Percentiles rank a stretch among this genome's conserved stretches.
These are phyloP conservation scores for Enoplosus armatus DNA, from an alignment of 2,797 vertebrate species.

Conservation along the genomic window DNA sequence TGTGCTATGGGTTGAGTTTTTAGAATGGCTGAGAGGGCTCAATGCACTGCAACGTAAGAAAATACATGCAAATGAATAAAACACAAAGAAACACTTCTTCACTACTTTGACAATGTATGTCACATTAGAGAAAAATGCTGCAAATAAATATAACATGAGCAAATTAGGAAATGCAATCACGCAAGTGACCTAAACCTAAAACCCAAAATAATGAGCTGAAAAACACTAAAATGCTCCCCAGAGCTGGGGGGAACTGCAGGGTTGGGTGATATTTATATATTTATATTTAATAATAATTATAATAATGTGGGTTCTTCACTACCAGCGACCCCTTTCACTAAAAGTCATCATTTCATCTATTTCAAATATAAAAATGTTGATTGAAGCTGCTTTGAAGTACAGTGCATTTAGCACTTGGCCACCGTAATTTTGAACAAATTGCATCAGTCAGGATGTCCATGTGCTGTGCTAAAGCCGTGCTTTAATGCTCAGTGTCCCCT, in stretches of 20 bases:
- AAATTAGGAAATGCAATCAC: neutral
- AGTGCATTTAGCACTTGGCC: neutral
- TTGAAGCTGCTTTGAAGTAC: neutral
- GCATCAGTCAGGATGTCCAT: slow-evolving; percentile 35
- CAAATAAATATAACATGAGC: neutral
- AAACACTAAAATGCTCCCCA: neutral
- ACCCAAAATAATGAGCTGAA: neutral
- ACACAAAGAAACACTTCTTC: neutral
- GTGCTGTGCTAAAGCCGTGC: slow-evolving; percentile 5
- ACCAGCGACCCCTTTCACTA: neutral
- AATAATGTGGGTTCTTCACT: neutral
- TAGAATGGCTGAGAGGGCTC: neutral
- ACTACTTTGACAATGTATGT: neutral
- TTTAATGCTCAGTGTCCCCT: neutral
- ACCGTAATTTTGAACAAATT: neutral
- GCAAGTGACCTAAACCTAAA: neutral
- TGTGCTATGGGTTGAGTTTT: slow-evolving; percentile 6
- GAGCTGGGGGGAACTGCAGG: neutral
- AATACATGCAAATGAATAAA: neutral
- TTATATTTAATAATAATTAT: neutral
- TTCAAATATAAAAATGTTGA: slow-evolving; percentile 26
- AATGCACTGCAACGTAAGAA: neutral
- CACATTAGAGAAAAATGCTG: neutral
- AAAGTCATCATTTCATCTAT: neutral
- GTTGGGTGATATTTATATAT: neutral